phyloP scores from a whole-genome alignment of 1,140 invertebrate species.

The Goniozus legneri region DNA sequence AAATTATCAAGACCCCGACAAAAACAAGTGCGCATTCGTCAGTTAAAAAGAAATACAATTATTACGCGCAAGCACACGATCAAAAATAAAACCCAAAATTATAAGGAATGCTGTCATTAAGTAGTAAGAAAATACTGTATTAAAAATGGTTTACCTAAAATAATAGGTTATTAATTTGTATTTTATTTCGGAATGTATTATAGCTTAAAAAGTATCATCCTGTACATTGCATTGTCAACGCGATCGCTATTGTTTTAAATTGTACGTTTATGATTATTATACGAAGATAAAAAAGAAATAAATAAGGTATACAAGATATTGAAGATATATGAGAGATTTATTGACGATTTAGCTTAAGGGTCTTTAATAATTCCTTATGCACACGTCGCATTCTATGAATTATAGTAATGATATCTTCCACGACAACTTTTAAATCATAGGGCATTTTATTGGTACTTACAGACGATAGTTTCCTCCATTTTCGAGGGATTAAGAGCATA shows the following conservation, averaged over 20 bases:
- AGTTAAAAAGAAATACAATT: too few relatives aligned
- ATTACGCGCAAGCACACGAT: slow-evolving; percentile 28
- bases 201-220: slow-evolving; percentile 54
- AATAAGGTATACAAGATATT: slow-evolving; percentile 51
- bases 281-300: slow-evolving; percentile 49
- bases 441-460: slow-evolving; percentile 19
- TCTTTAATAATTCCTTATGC: slow-evolving; percentile 34
- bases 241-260: slow-evolving; percentile 51
- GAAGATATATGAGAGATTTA: slow-evolving; percentile 49
- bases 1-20: slow-evolving; percentile 35
- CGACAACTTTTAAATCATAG: slow-evolving; percentile 15
- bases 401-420: slow-evolving; percentile 31
- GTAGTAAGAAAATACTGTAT: slow-evolving; percentile 54
- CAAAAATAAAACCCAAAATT: slow-evolving; percentile 31
- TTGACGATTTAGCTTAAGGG: slow-evolving; percentile 33
- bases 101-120: slow-evolving; percentile 44
- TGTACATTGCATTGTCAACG: slow-evolving; percentile 53
- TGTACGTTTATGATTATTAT: slow-evolving; percentile 53
- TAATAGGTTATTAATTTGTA: slow-evolving; percentile 53
- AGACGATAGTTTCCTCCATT: slow-evolving; percentile 11
- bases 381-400: slow-evolving; percentile 22
- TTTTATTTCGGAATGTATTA: slow-evolving; percentile 52
- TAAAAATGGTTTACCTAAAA: slow-evolving; percentile 43
- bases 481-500: slow-evolving; percentile 15
- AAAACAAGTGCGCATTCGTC: not conserved